Evolutionary conservation across 2,113 vertebrate genomes (phyloP).

Genomic region (Callionymus lyra): DNA sequence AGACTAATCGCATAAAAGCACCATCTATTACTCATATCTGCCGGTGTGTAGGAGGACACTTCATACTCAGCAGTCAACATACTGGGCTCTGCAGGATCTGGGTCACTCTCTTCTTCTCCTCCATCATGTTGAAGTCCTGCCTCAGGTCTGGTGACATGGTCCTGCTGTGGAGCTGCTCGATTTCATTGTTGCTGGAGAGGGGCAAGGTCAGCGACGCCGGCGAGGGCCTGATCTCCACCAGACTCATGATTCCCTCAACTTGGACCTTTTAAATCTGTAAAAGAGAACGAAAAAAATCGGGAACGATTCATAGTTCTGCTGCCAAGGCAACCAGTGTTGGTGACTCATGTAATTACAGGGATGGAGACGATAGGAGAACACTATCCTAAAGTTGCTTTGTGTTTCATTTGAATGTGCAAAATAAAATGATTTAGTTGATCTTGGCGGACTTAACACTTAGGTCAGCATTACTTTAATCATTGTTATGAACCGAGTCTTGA

Average conservation of each 20-base stretch:
- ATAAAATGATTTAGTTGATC: too few species aligned
- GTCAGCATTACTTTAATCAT: too few species aligned
- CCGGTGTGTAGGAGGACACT: constrained; percentile 32
- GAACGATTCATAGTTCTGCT: constrained; percentile 17
- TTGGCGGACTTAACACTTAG: too few species aligned
- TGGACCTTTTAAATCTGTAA: constrained; percentile 15
- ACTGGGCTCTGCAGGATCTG: constrained; percentile 95
- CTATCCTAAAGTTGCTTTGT: too few species aligned
- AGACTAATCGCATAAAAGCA: constrained; percentile 20
- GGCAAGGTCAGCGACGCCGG: constrained; percentile 77
- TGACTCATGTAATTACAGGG: constrained; percentile 57
- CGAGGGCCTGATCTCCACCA: constrained; percentile 70
- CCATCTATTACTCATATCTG: constrained; percentile 25
- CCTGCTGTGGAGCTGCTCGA: constrained; percentile 75
- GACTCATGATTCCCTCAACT: constrained; percentile 70
- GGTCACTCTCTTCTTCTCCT: constrained; percentile 93
- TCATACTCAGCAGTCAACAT: constrained; percentile 48
- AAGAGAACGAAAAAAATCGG: background rate
- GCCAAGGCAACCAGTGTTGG: constrained; percentile 34
- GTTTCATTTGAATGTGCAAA: too few species aligned
- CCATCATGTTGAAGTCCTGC: constrained; percentile 98
- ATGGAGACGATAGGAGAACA: constrained; percentile 19
- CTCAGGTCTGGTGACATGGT: constrained; percentile 88
- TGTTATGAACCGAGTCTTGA: too few species aligned
- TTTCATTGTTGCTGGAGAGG: constrained; percentile 74